A percentile compares a stretch with the other conserved stretches of the same genome.
phyloP scores from a whole-genome alignment of 2,113 vertebrate genomes.

The Anthoscopus minutus region DNA sequence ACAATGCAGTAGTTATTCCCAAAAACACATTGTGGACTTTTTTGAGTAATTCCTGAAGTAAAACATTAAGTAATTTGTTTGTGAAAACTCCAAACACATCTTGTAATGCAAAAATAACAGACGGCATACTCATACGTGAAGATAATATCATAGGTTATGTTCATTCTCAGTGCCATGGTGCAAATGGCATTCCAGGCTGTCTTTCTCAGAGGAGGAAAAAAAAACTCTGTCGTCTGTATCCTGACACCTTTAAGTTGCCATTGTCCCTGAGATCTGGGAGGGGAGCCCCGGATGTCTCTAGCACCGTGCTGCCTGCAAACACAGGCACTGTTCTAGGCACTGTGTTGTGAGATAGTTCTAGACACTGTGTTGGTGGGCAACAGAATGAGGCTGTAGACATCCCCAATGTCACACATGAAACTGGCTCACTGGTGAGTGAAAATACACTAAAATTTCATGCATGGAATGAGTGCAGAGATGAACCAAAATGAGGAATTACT shows the following conservation, averaged over 20 bases:
- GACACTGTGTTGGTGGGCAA: not conserved
- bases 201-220: not conserved
- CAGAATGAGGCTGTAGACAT: not conserved
- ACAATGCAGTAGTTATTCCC: not conserved
- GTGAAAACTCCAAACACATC: not conserved
- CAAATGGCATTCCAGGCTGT: not conserved
- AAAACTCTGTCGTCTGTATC: not conserved
- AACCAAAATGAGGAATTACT: not conserved
- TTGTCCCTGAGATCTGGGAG: not conserved
- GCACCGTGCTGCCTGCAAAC: not conserved
- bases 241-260: not conserved
- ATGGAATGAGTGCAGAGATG: not conserved
- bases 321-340: not conserved
- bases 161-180: not conserved
- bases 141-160: not conserved
- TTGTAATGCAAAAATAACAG: not conserved
- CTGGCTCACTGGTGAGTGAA: not conserved
- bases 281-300: not conserved
- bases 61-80: not conserved
- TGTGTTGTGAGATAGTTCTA: too few species aligned
- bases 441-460: not conserved
- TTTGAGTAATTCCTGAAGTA: not conserved
- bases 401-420: fast-evolving
- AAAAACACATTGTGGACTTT: not conserved
- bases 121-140: not conserved